Conservation (phyloP, 2,888 invertebrate genomes). For the Leptopilina myrica region DNA sequence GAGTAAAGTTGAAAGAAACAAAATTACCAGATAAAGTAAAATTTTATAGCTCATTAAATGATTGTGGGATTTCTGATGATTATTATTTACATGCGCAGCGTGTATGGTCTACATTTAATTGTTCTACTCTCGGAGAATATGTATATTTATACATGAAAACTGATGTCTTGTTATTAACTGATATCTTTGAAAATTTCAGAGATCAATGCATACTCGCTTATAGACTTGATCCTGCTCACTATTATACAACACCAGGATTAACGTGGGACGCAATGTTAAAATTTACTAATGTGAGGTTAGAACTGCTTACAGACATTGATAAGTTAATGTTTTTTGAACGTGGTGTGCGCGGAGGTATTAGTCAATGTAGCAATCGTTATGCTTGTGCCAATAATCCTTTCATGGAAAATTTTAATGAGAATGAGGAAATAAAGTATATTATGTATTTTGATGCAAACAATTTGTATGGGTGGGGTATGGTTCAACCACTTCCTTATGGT, state of each 20-base stretch:
- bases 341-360: too few species aligned
- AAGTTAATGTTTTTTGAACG: too few species aligned
- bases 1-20: constrained; percentile 56
- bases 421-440: too few species aligned
- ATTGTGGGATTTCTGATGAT: too few species aligned
- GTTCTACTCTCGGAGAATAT: background rate
- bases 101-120: background rate
- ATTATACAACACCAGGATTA: too few species aligned
- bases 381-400: constrained; percentile 57
- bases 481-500: constrained; percentile 61
- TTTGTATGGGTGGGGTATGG: constrained; percentile 63
- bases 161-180: too few species aligned
- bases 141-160: background rate
- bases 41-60: constrained; percentile 55
- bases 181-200: constrained; percentile 18
- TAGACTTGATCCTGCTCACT: background rate
- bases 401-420: constrained; percentile 37
- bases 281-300: constrained; percentile 37
- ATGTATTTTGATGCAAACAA: too few species aligned
- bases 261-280: too few species aligned
- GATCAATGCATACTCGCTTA: constrained; percentile 41
- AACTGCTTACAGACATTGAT: too few species aligned
- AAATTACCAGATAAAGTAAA: constrained; percentile 50
- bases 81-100: too few species aligned
- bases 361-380: constrained; percentile 43